These are phyloP conservation scores for Portunus trituberculatus DNA, from an alignment of 1,140 invertebrate species.

Conservation along the genomic window DNA sequence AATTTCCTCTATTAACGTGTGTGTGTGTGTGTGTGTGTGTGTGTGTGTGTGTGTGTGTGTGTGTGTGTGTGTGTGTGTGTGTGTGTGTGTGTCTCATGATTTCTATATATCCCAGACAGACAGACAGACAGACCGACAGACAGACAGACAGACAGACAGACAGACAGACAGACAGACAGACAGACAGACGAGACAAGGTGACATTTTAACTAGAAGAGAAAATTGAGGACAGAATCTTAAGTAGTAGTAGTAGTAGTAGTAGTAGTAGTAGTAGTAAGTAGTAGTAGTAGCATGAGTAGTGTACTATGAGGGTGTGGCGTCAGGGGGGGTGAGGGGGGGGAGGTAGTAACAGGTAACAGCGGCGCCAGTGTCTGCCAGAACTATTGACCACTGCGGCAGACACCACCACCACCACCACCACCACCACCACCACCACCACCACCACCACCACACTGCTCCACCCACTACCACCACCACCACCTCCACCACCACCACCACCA, in stretches of 20 bases:
- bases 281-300: not conserved
- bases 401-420: conserved; percentile 14
- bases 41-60: no score
- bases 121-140: not conserved
- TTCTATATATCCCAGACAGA: no score
- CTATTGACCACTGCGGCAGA: conserved; percentile 8
- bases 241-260: no score
- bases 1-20: not conserved
- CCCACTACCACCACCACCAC: not conserved
- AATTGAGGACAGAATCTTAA: not conserved
- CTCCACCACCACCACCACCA: not conserved
- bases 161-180: not conserved
- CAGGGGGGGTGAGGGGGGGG: no score
- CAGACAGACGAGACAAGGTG: not conserved
- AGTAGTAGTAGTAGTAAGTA: no score
- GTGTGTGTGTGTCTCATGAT: no score
- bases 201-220: no score
- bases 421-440: not conserved
- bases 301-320: not conserved
- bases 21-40: no score
- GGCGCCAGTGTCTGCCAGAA: not conserved
- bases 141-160: not conserved
- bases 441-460: not conserved
- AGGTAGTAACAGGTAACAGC: not conserved
- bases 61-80: no score